Conservation (phyloP, 2,113 vertebrate species). For the Andinoacara biseriatus region DNA sequence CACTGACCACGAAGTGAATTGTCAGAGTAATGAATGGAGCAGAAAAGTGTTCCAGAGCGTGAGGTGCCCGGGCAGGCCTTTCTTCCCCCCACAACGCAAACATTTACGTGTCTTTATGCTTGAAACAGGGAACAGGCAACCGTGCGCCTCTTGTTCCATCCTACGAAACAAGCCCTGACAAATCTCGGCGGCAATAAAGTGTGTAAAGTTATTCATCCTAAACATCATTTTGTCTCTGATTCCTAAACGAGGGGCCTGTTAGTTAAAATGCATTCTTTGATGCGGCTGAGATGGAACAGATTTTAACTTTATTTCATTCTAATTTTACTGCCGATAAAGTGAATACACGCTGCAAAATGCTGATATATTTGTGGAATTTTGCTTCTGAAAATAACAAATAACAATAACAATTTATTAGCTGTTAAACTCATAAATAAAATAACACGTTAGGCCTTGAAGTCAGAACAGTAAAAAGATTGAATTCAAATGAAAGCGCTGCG, state of each 20-base stretch:
- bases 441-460: not conserved
- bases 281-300: not conserved
- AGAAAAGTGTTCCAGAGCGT: slow-evolving; percentile 73
- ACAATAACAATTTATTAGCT: not conserved
- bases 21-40: slow-evolving; percentile 70
- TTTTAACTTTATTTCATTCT: not conserved
- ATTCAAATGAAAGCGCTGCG: not conserved
- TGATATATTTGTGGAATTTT: not conserved
- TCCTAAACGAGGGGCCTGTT: slow-evolving; percentile 4
- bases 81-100: slow-evolving; percentile 62
- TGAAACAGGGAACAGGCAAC: slow-evolving; percentile 32
- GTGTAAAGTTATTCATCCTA: not conserved
- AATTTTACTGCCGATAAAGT: not conserved
- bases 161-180: slow-evolving; percentile 28
- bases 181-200: slow-evolving; percentile 5
- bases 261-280: not conserved
- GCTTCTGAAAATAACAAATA: not conserved
- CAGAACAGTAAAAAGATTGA: not conserved
- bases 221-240: not conserved
- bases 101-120: slow-evolving; percentile 49
- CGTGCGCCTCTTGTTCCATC: slow-evolving; percentile 25
- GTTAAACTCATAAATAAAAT: not conserved
- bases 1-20: slow-evolving; percentile 71
- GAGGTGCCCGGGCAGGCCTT: slow-evolving; percentile 76
- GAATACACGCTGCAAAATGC: not conserved